Base-by-base conservation (phyloP, 2,888 invertebrate genomes). In the Maniola hyperantus region DNA sequence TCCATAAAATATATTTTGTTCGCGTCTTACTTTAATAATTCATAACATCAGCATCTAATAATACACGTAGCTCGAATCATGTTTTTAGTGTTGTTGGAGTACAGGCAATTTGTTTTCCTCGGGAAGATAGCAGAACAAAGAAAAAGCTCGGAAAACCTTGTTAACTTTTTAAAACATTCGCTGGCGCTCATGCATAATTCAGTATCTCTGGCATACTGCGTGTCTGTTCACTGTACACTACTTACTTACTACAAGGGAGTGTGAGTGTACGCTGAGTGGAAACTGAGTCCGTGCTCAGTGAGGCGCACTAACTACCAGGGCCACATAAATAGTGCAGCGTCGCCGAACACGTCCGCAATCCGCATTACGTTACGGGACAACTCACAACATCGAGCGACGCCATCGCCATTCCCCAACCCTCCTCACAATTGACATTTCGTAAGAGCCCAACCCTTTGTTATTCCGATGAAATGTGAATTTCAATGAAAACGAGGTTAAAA, bases 81-180 rank as follows among this genome's bases (percentile, higher is more conserved):
- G 74, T 78, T 76, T 72, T 69, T 72, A 69, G 70, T 71, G 74
- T 72, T 73, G 73, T 73, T 68, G 67, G 77, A 74, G 81, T 82
- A 79, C 77, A 82, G 81, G 87, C 83, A 86, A 88, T 88, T 85
- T 85, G 86, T 85, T 89, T 86, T 83, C 81, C 82, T 80, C 79
- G 73, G 82, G 81, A 84, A 87, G 83, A 71, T 81, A 83, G 81
- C 83, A 83, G 84, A 87, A 88, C 87, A 90, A 89, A 87, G 88
- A 68, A 84, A 87, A 89, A 89, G 82, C 86, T 85, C 82, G 84
- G 86, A 84, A 88, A 89, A 91, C 83, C 89, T 89, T 88, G 89
- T 90, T 89, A 90, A 89, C 88, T 90, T 90, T 91, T 89, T 88
- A 89, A 90, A 89, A 85, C 85, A 87, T 88, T 88, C 84, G 83